These are phyloP conservation scores for Nothoprocta pentlandii DNA, from an alignment of 2,113 vertebrate species.

Conservation along the genomic window DNA sequence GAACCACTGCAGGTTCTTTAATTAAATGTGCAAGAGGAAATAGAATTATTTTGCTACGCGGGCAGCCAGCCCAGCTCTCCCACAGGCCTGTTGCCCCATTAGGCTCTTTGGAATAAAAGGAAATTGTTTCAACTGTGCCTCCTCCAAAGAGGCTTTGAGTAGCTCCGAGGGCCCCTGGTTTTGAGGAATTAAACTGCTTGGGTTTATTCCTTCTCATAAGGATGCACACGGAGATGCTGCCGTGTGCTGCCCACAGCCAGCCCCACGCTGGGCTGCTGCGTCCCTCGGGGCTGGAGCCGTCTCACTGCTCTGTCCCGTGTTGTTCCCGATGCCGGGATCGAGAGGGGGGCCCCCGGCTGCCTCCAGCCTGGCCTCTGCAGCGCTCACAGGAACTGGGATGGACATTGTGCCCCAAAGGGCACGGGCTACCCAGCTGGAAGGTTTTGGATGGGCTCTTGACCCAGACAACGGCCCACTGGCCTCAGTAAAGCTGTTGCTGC, in stretches of 20 bases:
- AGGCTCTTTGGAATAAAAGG: slow-evolving; percentile 16
- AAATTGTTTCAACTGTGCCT: slow-evolving; percentile 7
- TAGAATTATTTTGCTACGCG: background rate
- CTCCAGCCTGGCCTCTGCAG: background rate
- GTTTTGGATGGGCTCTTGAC: background rate
- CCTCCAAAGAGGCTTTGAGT: background rate
- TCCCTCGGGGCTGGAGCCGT: background rate
- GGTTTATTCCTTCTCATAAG: background rate
- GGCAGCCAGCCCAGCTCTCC: slow-evolving; percentile 43
- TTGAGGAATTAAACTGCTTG: background rate
- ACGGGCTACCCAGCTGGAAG: background rate
- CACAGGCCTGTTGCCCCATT: background rate
- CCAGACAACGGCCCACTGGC: background rate
- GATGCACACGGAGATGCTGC: background rate
- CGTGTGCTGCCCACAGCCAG: background rate
- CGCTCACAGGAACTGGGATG: background rate
- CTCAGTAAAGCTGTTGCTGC: fast-evolving
- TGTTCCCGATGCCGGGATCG: background rate
- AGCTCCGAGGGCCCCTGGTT: background rate
- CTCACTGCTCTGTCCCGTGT: background rate
- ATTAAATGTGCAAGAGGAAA: slow-evolving; percentile 48
- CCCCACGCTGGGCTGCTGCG: background rate
- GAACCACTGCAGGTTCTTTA: background rate
- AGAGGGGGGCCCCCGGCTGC: too few species aligned
- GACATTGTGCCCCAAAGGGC: background rate